Percentiles rank a stretch among this genome's conserved stretches.
Evolutionary conservation across 1,140 invertebrate genomes (phyloP).

Genomic region (Lepeophtheirus salmonis): DNA sequence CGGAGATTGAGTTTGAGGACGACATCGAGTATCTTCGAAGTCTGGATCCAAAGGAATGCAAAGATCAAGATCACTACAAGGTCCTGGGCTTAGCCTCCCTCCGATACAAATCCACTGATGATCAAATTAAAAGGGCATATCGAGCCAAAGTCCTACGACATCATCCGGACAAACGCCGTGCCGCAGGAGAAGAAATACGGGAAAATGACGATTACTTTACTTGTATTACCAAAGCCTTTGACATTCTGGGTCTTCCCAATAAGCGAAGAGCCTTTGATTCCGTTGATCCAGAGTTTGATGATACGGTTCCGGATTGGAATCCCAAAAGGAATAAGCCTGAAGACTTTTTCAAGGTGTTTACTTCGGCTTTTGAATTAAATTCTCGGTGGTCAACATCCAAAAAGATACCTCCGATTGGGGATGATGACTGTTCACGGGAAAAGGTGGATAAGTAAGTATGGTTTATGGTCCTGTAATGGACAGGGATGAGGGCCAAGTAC

Average conservation of each 20-base stretch:
- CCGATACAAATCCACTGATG: slow-evolving; percentile 59
- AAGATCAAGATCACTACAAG: slow-evolving; percentile 85
- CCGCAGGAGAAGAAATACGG: slow-evolving; percentile 57
- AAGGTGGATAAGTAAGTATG: slow-evolving; percentile 20
- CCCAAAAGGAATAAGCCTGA: slow-evolving; percentile 47
- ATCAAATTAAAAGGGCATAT: slow-evolving; percentile 82
- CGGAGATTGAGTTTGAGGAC: slow-evolving; percentile 37
- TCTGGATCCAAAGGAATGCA: slow-evolving; percentile 56
- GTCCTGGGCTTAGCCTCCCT: slow-evolving; percentile 68
- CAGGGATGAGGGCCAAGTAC: no score
- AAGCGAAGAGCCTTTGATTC: slow-evolving; percentile 83
- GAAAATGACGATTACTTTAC: slow-evolving; percentile 89
- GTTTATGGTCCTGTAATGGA: no score
- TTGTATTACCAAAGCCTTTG: slow-evolving; percentile 94
- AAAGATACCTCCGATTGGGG: slow-evolving; percentile 66
- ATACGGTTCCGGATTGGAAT: slow-evolving; percentile 52
- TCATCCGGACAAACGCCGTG: slow-evolving; percentile 92
- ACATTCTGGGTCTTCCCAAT: slow-evolving; percentile 57
- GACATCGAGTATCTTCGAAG: slow-evolving; percentile 65
- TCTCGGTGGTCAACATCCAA: slow-evolving; percentile 74
- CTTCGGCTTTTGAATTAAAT: slow-evolving; percentile 63
- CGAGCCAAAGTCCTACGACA: slow-evolving; percentile 60
- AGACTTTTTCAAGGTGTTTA: slow-evolving; percentile 53
- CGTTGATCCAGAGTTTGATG: slow-evolving; percentile 83
- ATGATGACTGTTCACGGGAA: slow-evolving; percentile 31